Percentiles rank a stretch among this genome's conserved stretches.
Conservation (phyloP, 2,797 vertebrate genomes). For the Pseudomugil tenellus region DNA sequence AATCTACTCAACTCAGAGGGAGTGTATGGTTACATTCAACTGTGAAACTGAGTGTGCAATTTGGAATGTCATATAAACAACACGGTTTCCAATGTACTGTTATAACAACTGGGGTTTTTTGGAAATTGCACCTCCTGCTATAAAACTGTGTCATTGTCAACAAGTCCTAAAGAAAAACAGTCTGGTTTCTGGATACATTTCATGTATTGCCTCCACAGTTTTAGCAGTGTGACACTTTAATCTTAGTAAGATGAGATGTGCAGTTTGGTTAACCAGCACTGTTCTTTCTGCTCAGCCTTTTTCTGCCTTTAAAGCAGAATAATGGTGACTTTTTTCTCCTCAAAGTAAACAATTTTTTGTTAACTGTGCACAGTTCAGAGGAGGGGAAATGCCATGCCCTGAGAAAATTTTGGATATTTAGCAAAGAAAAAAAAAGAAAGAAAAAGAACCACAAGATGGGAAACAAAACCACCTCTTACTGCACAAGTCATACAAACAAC, state of each 20-base stretch:
- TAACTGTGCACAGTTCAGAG: constrained; percentile 38
- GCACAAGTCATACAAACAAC: constrained; percentile 63
- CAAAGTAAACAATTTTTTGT: constrained; percentile 56
- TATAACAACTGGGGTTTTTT: constrained; percentile 33
- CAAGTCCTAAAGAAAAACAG: constrained; percentile 25
- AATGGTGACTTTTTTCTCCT: constrained; percentile 37
- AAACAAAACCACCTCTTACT: constrained; percentile 59
- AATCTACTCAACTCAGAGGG: constrained; percentile 38
- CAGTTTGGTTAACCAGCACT: constrained; percentile 64
- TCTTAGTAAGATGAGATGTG: constrained; percentile 27
- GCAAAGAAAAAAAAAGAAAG: constrained; percentile 54
- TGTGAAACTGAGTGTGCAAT: constrained; percentile 38
- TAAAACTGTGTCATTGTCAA: constrained; percentile 30
- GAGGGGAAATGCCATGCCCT: constrained; percentile 40
- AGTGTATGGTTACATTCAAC: constrained; percentile 34
- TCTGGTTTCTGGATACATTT: constrained; percentile 30
- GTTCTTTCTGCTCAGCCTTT: constrained; percentile 54
- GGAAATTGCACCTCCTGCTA: constrained; percentile 19
- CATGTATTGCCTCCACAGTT: constrained; percentile 14
- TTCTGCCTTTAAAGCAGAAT: constrained; percentile 54
- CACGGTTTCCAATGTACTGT: constrained; percentile 21
- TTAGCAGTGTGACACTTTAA: constrained; percentile 20
- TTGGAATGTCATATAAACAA: constrained; percentile 40
- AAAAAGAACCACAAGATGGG: constrained; percentile 59
- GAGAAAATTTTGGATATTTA: constrained; percentile 47